phyloP scores from a whole-genome alignment of 2,113 vertebrate genomes.

The Alexandromys fortis region DNA sequence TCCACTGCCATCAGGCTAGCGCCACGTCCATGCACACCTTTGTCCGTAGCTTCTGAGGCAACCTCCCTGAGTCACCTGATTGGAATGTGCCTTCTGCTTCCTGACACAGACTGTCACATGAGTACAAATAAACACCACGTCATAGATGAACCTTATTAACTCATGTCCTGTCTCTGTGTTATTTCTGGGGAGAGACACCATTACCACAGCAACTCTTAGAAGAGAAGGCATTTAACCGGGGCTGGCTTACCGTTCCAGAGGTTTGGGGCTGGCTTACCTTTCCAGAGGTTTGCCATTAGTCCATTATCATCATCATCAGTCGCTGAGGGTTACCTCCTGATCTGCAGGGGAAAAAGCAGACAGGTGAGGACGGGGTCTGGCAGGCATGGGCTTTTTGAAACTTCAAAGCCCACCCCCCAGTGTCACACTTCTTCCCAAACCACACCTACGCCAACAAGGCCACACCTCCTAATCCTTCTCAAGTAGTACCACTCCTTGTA shows the following conservation, averaged over 20 bases:
- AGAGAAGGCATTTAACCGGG: neutral
- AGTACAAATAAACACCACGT: neutral
- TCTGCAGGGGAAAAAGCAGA: neutral
- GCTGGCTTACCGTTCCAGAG: neutral
- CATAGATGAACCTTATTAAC: neutral
- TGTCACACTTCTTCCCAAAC: neutral
- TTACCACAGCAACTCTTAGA: neutral
- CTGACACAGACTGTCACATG: neutral
- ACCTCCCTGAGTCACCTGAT: neutral
- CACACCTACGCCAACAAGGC: neutral
- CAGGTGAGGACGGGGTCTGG: neutral
- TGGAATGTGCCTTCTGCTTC: neutral
- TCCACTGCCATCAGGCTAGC: no score
- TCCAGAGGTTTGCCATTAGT: no score
- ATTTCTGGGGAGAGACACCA: neutral
- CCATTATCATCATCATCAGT: neutral
- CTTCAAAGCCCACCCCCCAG: neutral
- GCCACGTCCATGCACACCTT: neutral
- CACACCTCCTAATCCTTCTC: neutral
- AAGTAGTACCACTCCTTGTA: neutral
- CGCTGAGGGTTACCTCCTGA: neutral
- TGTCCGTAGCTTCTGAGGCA: neutral
- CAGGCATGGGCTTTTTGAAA: neutral
- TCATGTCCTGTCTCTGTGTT: neutral
- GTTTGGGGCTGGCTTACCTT: neutral